Evolutionary conservation across 1,140 invertebrate genomes (phyloP).

Genomic region (Ericerus pela): DNA sequence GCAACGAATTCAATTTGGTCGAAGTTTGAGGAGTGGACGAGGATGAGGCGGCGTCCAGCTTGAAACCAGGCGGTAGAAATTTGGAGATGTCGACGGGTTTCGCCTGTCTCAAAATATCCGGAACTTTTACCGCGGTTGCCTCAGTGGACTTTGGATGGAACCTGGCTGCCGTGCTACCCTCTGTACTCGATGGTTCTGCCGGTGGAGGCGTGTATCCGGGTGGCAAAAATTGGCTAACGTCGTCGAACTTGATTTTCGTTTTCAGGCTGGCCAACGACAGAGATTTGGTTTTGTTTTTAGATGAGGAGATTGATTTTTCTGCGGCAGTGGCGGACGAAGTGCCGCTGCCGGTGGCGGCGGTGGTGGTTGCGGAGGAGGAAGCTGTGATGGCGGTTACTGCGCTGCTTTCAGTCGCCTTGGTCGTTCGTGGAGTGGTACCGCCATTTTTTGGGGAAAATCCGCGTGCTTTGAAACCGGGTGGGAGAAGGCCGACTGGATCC

Average conservation of each 20-base stretch:
- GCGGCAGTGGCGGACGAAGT: conserved; percentile 38
- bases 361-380: conserved; percentile 5
- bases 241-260: conserved; percentile 29
- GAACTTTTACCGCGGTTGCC: neutral
- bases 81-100: conserved; percentile 40
- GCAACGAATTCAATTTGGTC: conserved; percentile 16
- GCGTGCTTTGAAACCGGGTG: conserved; percentile 43
- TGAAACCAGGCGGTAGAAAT: conserved; percentile 44
- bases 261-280: conserved; percentile 17
- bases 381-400: conserved; percentile 9
- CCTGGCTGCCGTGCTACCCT: conserved; percentile 7
- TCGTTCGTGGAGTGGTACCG: conserved; percentile 27
- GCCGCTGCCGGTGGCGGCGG: conserved; percentile 38
- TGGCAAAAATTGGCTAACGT: conserved; percentile 28
- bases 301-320: conserved; percentile 21
- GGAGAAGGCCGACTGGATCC: conserved; percentile 39
- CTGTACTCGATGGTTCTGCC: conserved; percentile 6
- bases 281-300: conserved; percentile 19
- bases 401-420: conserved; percentile 17
- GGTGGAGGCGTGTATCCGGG: conserved; percentile 27
- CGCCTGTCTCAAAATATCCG: conserved; percentile 27
- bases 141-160: conserved; percentile 11
- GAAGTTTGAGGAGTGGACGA: conserved; percentile 32
- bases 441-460: conserved; percentile 37
- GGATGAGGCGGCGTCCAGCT: conserved; percentile 22